phyloP scores from a whole-genome alignment of 2,113 vertebrate species.

The Chaetorhynchus papuensis region DNA sequence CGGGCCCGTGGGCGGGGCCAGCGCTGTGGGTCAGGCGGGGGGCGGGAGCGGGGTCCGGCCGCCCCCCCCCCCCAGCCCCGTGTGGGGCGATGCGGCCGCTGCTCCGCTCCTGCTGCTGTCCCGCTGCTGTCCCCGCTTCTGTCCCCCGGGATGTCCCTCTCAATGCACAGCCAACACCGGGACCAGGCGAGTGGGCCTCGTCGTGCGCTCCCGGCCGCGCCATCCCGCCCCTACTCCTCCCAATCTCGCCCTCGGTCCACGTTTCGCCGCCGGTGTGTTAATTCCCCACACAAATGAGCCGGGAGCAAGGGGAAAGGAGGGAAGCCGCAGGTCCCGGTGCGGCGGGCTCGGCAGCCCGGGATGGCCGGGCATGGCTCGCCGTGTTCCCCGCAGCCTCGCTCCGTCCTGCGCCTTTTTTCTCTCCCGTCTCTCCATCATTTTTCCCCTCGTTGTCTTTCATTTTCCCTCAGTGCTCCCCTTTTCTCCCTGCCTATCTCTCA shows the following conservation, averaged over 20 bases:
- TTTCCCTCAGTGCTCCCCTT: neutral
- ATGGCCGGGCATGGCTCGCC: neutral
- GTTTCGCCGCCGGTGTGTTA: neutral
- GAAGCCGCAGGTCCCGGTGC: neutral
- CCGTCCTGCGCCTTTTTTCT: neutral
- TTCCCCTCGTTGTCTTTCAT: neutral
- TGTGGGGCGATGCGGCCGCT: neutral
- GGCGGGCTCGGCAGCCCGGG: neutral
- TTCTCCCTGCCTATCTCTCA: neutral
- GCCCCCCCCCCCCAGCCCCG: neutral
- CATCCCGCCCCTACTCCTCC: neutral
- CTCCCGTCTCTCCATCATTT: neutral
- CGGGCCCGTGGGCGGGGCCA: neutral
- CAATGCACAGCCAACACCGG: neutral
- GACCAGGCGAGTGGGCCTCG: neutral
- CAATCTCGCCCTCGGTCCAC: neutral
- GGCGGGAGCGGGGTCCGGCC: neutral
- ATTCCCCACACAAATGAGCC: neutral
- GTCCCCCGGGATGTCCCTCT: no score
- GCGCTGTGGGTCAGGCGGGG: slow-evolving; percentile 10
- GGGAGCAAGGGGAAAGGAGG: neutral
- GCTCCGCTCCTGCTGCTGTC: fast-evolving
- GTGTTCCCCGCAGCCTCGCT: neutral
- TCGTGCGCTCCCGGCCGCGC: neutral
- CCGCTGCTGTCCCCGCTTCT: fast-evolving